These are phyloP conservation scores for Macrosiphum euphorbiae DNA, from an alignment of 2,888 invertebrate species.

Conservation along the genomic window DNA sequence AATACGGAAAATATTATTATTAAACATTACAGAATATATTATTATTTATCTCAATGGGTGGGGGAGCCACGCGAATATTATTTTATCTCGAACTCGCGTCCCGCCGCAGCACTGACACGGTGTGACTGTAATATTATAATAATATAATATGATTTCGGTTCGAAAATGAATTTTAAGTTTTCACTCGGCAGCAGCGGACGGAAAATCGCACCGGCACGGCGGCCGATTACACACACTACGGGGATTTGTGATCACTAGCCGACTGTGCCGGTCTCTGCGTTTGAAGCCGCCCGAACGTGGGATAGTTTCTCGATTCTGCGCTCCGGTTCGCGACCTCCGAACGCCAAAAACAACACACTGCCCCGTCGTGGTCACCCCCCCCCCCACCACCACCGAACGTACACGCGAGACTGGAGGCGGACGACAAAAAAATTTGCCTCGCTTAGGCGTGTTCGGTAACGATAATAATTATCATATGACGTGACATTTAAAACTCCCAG, in stretches of 20 bases:
- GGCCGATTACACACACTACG: conserved; percentile 30
- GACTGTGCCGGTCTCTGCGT: conserved; percentile 37
- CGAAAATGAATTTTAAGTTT: background rate
- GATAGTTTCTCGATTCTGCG: conserved; percentile 52
- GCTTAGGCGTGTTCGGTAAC: no score
- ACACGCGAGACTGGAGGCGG: background rate
- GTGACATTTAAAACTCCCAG: no score
- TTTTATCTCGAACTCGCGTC: background rate
- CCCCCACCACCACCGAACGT: background rate
- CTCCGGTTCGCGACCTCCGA: conserved; percentile 52
- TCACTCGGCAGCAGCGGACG: background rate
- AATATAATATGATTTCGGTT: background rate
- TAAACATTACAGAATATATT: no score
- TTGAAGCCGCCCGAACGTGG: conserved; percentile 31
- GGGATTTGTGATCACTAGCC: conserved; percentile 48
- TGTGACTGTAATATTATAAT: background rate
- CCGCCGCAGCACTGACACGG: background rate
- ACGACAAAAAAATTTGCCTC: background rate
- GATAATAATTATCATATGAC: no score
- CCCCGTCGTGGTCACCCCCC: background rate
- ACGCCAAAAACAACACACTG: conserved; percentile 37
- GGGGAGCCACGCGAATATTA: background rate
- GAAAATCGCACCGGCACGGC: background rate
- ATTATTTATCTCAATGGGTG: no score
- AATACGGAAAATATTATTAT: no score